Percentiles rank a stretch among this genome's conserved stretches.
These are phyloP conservation scores for Parazoanthus darwini DNA, from an alignment of 92 coral and sea anemone species.

Conservation along the genomic window DNA sequence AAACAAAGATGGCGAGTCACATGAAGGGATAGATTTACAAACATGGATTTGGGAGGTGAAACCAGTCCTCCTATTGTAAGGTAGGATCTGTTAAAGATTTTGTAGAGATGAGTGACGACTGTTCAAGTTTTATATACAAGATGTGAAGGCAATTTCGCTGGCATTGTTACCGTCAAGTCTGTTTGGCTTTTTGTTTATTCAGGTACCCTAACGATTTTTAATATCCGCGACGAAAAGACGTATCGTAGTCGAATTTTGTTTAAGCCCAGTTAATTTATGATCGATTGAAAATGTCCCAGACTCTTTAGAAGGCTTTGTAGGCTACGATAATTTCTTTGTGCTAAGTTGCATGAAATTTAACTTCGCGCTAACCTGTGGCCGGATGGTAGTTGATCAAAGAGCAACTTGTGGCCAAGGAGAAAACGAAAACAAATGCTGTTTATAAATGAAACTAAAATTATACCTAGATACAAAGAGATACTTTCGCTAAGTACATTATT, in stretches of 20 bases:
- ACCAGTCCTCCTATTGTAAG: neutral
- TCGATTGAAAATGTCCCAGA: neutral
- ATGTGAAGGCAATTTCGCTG: neutral
- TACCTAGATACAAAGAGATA: neutral
- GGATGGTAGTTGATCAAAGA: conserved; percentile 19
- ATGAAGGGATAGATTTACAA: conserved; percentile 1
- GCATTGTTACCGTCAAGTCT: neutral
- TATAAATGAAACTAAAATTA: neutral
- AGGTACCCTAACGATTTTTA: conserved; percentile 15
- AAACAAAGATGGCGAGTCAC: conserved; percentile 31
- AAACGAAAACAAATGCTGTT: neutral
- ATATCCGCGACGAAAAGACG: neutral
- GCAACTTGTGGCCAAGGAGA: conserved; percentile 8
- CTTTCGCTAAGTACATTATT: neutral
- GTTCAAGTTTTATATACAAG: neutral
- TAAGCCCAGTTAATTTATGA: neutral
- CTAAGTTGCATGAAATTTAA: neutral
- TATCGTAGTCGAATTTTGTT: neutral
- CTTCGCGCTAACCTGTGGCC: neutral
- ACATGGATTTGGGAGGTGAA: neutral
- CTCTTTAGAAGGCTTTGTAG: neutral
- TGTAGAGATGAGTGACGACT: neutral
- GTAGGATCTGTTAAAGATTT: neutral
- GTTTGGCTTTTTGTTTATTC: conserved; percentile 9
- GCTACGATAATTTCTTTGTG: neutral